These are phyloP conservation scores for Streblospio benedicti DNA, from an alignment of 1,140 invertebrate species.

Conservation along the genomic window DNA sequence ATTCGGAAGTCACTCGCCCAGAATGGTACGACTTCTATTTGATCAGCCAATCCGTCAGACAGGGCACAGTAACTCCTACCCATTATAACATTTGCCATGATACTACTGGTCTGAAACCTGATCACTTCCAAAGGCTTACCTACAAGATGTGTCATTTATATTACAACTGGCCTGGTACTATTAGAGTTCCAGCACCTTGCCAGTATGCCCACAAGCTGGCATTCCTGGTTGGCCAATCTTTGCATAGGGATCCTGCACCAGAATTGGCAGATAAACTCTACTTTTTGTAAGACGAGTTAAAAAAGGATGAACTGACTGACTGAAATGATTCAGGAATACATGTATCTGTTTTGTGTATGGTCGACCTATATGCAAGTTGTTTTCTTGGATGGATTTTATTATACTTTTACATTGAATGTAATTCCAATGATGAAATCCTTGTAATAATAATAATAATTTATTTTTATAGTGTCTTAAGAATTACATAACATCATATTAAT, in stretches of 20 bases:
- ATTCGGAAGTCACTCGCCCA: slow-evolving; percentile 49
- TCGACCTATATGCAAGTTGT: too few species aligned
- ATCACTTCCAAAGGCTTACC: slow-evolving; percentile 67
- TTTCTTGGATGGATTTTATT: too few species aligned
- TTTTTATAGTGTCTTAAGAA: too few species aligned
- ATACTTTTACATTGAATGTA: too few species aligned
- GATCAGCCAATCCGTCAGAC: slow-evolving; percentile 63
- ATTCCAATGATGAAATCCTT: too few species aligned
- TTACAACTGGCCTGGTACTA: slow-evolving; percentile 64
- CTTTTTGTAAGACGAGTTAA: slow-evolving; percentile 10
- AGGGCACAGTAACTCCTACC: slow-evolving; percentile 74
- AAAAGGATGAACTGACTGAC: too few species aligned
- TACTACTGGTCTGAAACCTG: slow-evolving; percentile 53
- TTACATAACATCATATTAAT: too few species aligned
- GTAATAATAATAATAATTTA: too few species aligned
- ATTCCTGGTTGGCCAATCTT: slow-evolving; percentile 63
- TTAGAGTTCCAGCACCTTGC: slow-evolving; percentile 22
- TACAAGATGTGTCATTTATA: slow-evolving; percentile 78
- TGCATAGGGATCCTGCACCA: slow-evolving; percentile 41
- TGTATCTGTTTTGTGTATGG: too few species aligned
- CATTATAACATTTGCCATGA: slow-evolving; percentile 70
- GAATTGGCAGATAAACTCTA: slow-evolving; percentile 10
- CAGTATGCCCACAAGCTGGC: slow-evolving; percentile 74
- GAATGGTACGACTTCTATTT: slow-evolving; percentile 62
- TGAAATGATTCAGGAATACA: too few species aligned